phyloP scores from a whole-genome alignment of 2,888 invertebrate genomes.

The Mermis nigrescens region DNA sequence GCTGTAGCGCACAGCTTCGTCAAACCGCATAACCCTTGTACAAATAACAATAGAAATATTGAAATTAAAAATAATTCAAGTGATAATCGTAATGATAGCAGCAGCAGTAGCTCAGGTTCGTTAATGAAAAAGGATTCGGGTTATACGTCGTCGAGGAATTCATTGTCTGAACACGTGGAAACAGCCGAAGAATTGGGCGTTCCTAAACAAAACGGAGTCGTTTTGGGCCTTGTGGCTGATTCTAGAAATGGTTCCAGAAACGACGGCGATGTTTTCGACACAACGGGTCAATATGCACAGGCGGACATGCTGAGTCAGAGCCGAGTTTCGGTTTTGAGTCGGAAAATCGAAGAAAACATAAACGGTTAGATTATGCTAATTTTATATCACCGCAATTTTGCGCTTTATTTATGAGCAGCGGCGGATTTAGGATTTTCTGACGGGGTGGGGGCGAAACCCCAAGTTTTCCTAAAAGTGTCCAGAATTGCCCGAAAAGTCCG shows the following conservation, averaged over 20 bases:
- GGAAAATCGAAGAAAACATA: constrained; percentile 28
- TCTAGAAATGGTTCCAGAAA: no score
- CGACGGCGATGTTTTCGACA: not conserved
- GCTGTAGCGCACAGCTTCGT: no score
- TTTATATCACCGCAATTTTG: not conserved
- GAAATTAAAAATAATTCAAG: no score
- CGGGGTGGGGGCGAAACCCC: no score
- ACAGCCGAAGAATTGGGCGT: constrained; percentile 19
- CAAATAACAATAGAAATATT: no score
- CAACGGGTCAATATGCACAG: not conserved
- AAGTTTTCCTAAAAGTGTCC: no score
- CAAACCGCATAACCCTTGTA: no score
- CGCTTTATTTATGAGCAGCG: no score
- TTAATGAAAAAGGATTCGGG: constrained; percentile 15
- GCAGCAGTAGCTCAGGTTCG: not conserved
- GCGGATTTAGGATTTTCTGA: no score
- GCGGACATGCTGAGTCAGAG: constrained; percentile 11
- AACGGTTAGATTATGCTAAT: constrained; percentile 4
- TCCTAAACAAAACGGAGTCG: not conserved
- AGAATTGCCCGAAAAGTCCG: no score
- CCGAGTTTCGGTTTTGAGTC: constrained; percentile 26
- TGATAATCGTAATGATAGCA: not conserved
- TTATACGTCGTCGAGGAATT: constrained; percentile 31
- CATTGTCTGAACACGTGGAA: constrained; percentile 27
- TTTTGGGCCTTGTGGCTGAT: not conserved